Conservation (phyloP, 2,888 invertebrate genomes). For the Drosophila nr. perissopoda region DNA sequence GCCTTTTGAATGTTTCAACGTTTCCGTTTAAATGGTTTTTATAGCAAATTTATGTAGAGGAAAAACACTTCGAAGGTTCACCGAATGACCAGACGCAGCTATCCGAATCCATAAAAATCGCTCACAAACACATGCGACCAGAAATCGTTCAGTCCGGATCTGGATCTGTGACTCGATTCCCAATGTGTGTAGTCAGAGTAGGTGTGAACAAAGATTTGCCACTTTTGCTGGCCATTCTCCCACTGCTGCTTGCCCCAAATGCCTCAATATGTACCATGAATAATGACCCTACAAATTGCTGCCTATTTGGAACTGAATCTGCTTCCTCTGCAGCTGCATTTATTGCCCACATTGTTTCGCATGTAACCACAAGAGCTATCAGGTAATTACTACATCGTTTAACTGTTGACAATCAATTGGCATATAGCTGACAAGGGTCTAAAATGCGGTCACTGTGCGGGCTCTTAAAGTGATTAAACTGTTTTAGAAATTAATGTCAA, state of each 20-base stretch:
- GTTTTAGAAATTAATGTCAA: neutral
- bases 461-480: neutral
- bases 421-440: constrained; percentile 50
- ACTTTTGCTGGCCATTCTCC: constrained; percentile 74
- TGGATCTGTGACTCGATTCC: neutral
- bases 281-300: constrained; percentile 76
- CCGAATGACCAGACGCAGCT: constrained; percentile 75
- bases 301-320: constrained; percentile 45
- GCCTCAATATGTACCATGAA: constrained; percentile 72
- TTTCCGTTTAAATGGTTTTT: constrained; percentile 81
- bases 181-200: constrained; percentile 10
- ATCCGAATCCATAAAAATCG: constrained; percentile 75
- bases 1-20: constrained; percentile 76
- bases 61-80: constrained; percentile 77
- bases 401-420: constrained; percentile 70
- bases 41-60: constrained; percentile 82
- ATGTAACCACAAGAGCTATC: constrained; percentile 63
- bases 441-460: constrained; percentile 18
- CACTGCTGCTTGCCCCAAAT: constrained; percentile 32
- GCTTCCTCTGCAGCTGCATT: constrained; percentile 39
- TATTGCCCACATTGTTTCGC: constrained; percentile 36
- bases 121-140: constrained; percentile 69
- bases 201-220: constrained; percentile 81
- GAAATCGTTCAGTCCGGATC: constrained; percentile 30
- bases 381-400: constrained; percentile 73